These are phyloP conservation scores for Acyrthosiphon pisum DNA, from an alignment of 1,140 invertebrate species.

Conservation along the genomic window DNA sequence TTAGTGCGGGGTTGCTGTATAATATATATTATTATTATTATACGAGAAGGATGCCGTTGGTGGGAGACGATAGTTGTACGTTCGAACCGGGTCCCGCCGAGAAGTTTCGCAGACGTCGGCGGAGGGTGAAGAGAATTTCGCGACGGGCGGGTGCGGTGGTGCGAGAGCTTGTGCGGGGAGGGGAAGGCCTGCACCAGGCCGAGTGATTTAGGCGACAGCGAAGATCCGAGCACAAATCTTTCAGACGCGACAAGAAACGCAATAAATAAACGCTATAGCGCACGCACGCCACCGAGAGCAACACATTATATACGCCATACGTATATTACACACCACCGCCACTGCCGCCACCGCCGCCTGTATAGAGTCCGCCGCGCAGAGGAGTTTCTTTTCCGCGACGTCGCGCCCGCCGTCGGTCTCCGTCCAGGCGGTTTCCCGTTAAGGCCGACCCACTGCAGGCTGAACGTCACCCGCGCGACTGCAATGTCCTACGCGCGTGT, in stretches of 20 bases:
- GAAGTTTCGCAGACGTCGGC: neutral
- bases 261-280: conserved; percentile 40
- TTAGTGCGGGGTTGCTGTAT: neutral
- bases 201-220: conserved; percentile 55
- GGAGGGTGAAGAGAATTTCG: neutral
- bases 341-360: neutral
- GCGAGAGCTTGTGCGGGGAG: neutral
- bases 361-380: neutral
- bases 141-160: neutral
- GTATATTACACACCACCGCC: neutral
- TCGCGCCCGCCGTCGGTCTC: neutral
- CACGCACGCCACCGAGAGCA: neutral
- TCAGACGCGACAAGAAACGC: conserved; percentile 41
- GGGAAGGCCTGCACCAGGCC: neutral
- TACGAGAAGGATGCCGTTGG: neutral
- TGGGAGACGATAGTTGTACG: neutral
- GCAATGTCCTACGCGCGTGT: too few species aligned
- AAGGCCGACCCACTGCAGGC: too few species aligned
- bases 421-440: too few species aligned
- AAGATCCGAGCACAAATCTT: conserved; percentile 57
- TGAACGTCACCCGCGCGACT: too few species aligned
- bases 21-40: neutral
- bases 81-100: neutral
- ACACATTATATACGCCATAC: neutral
- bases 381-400: neutral